Evolutionary conservation across 2,888 invertebrate species (phyloP), one percentile per base, ranked within the genome.

Genomic region (Aradus depressus): DNA sequence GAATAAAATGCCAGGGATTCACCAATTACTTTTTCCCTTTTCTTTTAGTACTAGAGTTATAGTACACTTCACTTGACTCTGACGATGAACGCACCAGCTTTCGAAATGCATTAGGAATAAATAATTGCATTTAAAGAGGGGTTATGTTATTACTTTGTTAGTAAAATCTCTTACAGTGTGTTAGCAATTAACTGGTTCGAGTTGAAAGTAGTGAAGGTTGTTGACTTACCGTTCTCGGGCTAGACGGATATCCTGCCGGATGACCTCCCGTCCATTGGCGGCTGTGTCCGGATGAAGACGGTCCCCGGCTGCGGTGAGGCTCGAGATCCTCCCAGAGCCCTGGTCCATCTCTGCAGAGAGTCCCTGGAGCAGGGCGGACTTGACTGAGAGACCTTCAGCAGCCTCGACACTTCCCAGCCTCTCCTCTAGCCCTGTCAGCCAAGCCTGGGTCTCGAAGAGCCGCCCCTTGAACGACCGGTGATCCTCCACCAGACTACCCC

Each of bases 281-380:
- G 92, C 87, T 2, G 93, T 96, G 67, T 91, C 90, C 0, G 92
- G 88, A 55, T 91, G 75, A n/a, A 95, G 77, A 65, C 84, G 82
- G 64, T 96, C 95, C 2, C 90, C 90, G 1, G 84, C 75, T 3
- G 80, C 74, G 12, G 83, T 81, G 16, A 91, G 68, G 32, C 80
- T 76, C 48, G 78, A 76, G 26, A 95, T 73, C 31, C 57, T 57
- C 18, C 44, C 42, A 12, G 86, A 83, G 1, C 88, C 89, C 64
- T 87, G 84, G 60, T 92, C 90, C 59, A 80, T 79, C 64, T 92
- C 92, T 8, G 84, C 73, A 43, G 83, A 65, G 45, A 88, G 70
- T 2, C 82, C 73, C 68, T 84, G 83, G 14, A 87, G 68, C 57
- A 80, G 77, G 54, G 79, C 81, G 1, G 75, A 75, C 57, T 76